Base-by-base conservation (phyloP, 2,113 vertebrate species). In the Athene noctua region DNA sequence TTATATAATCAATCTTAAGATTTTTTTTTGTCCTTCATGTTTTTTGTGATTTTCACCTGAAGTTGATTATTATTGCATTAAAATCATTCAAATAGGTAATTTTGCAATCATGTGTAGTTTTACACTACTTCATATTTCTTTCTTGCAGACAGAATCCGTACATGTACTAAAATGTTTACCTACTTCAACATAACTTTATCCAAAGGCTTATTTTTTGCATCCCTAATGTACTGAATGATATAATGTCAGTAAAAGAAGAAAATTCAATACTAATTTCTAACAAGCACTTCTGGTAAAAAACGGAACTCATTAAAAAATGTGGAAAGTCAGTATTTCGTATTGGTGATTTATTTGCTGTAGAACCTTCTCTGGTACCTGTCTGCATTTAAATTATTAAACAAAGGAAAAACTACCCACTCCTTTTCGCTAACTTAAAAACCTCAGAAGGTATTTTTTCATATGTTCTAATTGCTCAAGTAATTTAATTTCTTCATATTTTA, bases 381-480 rank as follows among this genome's bases (percentile, higher is more conserved):
- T 85, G 44, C 70, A 85, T 91, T 95, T 72, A 81, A 94, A 75
- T 68, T 87, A 92, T 59, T 63, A 63, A 82, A 79, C 38, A 81
- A 54, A 91, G 22, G 63, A 91, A 95, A 47, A 19, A 47, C 30
- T 73, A 71, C 57, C 11, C 5, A 4, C 19, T 88, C n/a, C 40
- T 82, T 58, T 90, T 51, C 57, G 65, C 13, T 3, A 52, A 67
- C 25, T 90, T 72, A 58, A 68, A 87, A 91, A 42, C 19, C 44
- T 71, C 61, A 51, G 46, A 71, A 59, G 12, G 7, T 49, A 17
- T 49, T 92, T 87, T 46, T 81, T 82, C 71, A 75, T 44, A 61
- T 82, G 23, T 92, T 85, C 47, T 79, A 77, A 61, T 22, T 90
- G 52, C 51, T 89, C 47, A 59, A n/a, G 51, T 47, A 55, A 72